Percentiles rank a stretch among this genome's conserved stretches.
phyloP scores from a whole-genome alignment of 2,888 invertebrate species.

The Volucella inanis region DNA sequence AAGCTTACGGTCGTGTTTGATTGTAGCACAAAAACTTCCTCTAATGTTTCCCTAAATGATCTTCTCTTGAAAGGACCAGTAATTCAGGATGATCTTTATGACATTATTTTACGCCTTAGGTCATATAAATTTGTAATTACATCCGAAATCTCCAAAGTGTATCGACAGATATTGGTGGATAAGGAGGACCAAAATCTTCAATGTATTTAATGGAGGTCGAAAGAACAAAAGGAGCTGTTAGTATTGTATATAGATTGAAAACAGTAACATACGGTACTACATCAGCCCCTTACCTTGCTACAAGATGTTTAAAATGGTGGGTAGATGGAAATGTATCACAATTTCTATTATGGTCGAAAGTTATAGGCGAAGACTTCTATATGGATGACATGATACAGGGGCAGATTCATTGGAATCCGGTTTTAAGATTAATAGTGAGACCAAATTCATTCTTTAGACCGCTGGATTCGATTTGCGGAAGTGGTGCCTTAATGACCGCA shows the following conservation, averaged over 20 bases:
- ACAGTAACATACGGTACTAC: background rate
- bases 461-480: constrained; percentile 38
- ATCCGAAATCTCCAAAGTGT: too few relatives aligned
- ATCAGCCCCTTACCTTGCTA: background rate
- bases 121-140: too few relatives aligned
- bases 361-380: constrained; percentile 62
- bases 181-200: background rate
- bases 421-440: constrained; percentile 1
- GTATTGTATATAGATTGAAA: background rate
- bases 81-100: constrained; percentile 71
- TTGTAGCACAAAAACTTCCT: constrained; percentile 40
- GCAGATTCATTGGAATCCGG: constrained; percentile 16
- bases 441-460: constrained; percentile 3
- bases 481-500: constrained; percentile 27
- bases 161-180: background rate
- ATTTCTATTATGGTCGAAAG: constrained; percentile 48
- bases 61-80: constrained; percentile 73
- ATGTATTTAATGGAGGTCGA: background rate
- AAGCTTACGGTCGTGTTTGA: constrained; percentile 52
- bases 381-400: constrained; percentile 62
- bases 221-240: too few relatives aligned
- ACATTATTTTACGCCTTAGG: too few relatives aligned
- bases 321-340: background rate
- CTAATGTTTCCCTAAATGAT: constrained; percentile 74
- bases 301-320: background rate